Percentiles rank a stretch among this genome's conserved stretches.
Evolutionary conservation across 2,113 vertebrate species (phyloP).

Genomic region (Chroicocephalus ridibundus): DNA sequence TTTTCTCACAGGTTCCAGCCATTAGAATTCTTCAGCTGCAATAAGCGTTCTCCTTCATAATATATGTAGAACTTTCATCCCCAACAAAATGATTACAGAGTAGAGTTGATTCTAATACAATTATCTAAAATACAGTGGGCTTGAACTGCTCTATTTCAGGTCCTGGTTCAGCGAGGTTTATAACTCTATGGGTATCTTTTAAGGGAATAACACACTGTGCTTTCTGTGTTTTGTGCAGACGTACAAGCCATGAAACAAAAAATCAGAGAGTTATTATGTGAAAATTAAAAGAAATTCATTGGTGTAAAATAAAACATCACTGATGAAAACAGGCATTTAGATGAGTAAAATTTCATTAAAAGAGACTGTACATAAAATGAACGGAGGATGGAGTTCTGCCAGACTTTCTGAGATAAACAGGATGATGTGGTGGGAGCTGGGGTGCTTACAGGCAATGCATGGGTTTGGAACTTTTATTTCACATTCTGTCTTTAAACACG

Average conservation of each 20-base stretch:
- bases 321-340: not conserved
- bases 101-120: not conserved
- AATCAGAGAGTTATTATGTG: not conserved
- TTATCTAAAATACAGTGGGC: not conserved
- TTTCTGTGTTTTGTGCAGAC: not conserved
- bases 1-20: not conserved
- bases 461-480: not conserved
- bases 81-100: not conserved
- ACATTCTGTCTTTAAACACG: not conserved
- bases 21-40: not conserved
- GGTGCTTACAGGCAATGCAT: not conserved
- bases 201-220: not conserved
- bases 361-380: not conserved
- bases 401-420: not conserved
- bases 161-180: not conserved
- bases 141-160: not conserved
- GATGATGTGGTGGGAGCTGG: not conserved
- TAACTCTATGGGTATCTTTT: not conserved
- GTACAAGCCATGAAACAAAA: not conserved
- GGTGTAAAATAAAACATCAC: not conserved
- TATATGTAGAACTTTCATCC: not conserved
- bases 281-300: not conserved
- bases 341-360: not conserved
- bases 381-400: not conserved
- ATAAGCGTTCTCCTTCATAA: not conserved